Evolutionary conservation across 92 coral and sea anemone genomes (phyloP).

Genomic region (Scolanthus callimorphus): DNA sequence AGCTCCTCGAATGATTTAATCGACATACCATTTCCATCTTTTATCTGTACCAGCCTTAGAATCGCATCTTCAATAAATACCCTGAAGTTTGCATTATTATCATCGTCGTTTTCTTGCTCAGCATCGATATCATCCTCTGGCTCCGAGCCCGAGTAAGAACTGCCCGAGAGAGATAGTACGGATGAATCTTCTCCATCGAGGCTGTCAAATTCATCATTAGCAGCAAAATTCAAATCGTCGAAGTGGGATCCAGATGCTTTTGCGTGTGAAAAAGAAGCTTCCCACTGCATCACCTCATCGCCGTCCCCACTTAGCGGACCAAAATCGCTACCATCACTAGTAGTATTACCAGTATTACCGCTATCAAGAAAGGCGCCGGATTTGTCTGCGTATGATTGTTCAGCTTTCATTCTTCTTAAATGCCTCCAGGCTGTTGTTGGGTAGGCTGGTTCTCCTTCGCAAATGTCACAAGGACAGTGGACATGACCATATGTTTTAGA

Average conservation of each 20-base stretch:
- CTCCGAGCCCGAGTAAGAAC: constrained; percentile 14
- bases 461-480: constrained; percentile 31
- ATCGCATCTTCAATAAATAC: constrained; percentile 43
- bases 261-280: too few species aligned
- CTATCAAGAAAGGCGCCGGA: constrained; percentile 15
- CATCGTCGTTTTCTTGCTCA: constrained; percentile 6
- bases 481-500: too few species aligned
- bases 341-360: too few species aligned
- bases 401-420: too few species aligned
- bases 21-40: constrained; percentile 46
- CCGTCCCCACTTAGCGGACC: too few species aligned
- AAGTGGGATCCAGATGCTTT: too few species aligned
- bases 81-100: background rate
- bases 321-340: too few species aligned
- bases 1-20: constrained; percentile 41
- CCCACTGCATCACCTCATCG: too few species aligned
- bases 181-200: background rate
- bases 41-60: constrained; percentile 44
- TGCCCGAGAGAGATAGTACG: constrained; percentile 1
- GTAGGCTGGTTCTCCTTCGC: constrained; percentile 30
- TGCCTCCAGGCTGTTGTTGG: constrained; percentile 40
- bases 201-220: constrained; percentile 15
- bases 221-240: too few species aligned
- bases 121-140: constrained; percentile 14
- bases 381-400: constrained; percentile 4